These are phyloP conservation scores for Cetonia aurata DNA, from an alignment of 2,888 invertebrate species.

Conservation along the genomic window DNA sequence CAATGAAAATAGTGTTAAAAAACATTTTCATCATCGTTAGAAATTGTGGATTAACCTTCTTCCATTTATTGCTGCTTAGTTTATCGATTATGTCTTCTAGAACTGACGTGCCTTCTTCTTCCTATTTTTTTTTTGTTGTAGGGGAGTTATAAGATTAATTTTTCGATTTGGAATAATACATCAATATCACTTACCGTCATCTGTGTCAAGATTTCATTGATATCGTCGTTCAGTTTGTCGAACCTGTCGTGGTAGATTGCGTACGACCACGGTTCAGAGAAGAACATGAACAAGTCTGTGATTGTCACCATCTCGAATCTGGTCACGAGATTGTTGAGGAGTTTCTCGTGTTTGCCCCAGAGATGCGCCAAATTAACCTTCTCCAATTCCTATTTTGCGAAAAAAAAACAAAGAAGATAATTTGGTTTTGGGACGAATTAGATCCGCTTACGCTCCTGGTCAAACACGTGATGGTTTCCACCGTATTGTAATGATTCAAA, in stretches of 20 bases:
- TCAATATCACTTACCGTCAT: conserved; percentile 45
- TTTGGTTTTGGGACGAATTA: not conserved
- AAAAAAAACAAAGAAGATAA: not conserved
- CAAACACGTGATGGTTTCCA: conserved; percentile 74
- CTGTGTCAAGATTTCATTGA: conserved; percentile 54
- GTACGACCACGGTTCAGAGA: conserved; percentile 76
- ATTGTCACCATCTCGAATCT: conserved; percentile 74
- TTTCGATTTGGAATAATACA: not conserved
- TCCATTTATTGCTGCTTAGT: conserved; percentile 57
- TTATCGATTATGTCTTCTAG: conserved; percentile 56
- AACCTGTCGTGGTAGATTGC: conserved; percentile 77
- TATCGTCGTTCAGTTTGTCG: conserved; percentile 64
- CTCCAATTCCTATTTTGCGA: conserved; percentile 34
- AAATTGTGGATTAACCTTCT: no score
- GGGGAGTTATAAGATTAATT: not conserved
- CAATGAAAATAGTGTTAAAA: no score
- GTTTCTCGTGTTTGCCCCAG: conserved; percentile 80
- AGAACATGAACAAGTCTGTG: conserved; percentile 76
- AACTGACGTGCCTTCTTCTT: conserved; percentile 53
- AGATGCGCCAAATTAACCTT: conserved; percentile 59
- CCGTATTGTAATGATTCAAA: conserved; percentile 69
- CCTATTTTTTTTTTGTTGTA: conserved; percentile 43
- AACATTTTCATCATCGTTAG: no score
- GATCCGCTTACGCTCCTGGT: conserved; percentile 56
- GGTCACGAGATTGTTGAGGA: conserved; percentile 76